Base-by-base conservation (phyloP, 2,888 invertebrate species). In the Apamea epomidion region DNA sequence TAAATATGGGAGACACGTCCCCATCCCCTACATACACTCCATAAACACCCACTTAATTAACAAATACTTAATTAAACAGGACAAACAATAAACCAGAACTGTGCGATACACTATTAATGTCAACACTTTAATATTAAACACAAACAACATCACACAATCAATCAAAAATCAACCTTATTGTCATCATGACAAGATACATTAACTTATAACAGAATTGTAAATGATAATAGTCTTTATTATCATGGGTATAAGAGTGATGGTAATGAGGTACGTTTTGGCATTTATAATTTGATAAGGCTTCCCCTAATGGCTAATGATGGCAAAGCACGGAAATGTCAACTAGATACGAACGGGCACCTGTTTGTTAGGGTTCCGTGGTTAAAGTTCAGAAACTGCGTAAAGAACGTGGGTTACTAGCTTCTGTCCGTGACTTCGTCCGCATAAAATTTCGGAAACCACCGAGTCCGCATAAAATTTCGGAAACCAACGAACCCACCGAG, bases 251-350 rank as follows among this genome's bases (percentile, higher is more conserved):
- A 83, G 85, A 76, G 72, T 80, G 73, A 60, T 64, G 45, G 58
- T 81, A 69, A 58, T 79, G 77, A 10, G 58, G 75, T 79, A 72
- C n/a, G 62, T 78, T 83, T 86, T 89, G 87, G 84, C 82, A 86
- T 89, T 87, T 84, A 85, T 87, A 86, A 87, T 89, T 89, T 81
- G 81, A 84, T 86, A 81, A 84, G 76, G 70, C 78, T 81, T 83
- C 81, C 86, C 84, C 84, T 88, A 87, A 84, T 85, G 70, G 84
- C 42, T 90, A 89, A 90, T 91, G 90, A 88, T 77, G 72, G 85
- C 73, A 67, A 74, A 74, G 80, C 91, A 91, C 91, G 91, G 80
- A 90, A 91, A 91, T 91, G 91, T 89, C 91, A 91, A 90, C 80
- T 81, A 84, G 60, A 80, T 87, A 86, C 77, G 70, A 65, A 65